Conservation (phyloP, 2,888 invertebrate species). For the Bhutanitis thaidina region DNA sequence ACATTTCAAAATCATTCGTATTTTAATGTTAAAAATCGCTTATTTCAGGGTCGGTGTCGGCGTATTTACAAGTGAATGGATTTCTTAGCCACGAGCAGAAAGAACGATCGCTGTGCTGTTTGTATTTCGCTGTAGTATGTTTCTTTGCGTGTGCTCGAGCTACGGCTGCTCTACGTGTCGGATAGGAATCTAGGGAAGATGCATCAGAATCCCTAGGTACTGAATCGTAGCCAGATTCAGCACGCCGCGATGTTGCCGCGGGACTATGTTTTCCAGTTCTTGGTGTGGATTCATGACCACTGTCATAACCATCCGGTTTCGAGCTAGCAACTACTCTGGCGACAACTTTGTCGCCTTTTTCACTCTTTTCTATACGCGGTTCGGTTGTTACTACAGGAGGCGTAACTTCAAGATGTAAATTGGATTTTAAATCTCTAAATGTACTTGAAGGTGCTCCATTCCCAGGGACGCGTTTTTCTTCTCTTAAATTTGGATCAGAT, state of each 20-base stretch:
- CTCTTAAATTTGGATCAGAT: constrained; percentile 93
- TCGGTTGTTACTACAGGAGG: constrained; percentile 80
- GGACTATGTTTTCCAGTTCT: constrained; percentile 90
- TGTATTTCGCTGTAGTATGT: constrained; percentile 81
- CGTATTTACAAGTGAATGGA: constrained; percentile 88
- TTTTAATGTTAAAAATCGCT: constrained; percentile 76
- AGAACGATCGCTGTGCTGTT: constrained; percentile 85
- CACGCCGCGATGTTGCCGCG: constrained; percentile 87
- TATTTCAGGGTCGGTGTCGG: constrained; percentile 84
- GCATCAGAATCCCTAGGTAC: constrained; percentile 94
- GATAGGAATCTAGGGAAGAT: constrained; percentile 89
- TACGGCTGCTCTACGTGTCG: constrained; percentile 70
- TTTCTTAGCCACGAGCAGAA: constrained; percentile 88
- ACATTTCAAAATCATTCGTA: constrained; percentile 24
- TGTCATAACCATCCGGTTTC: constrained; percentile 89
- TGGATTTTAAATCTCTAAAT: constrained; percentile 79
- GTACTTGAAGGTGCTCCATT: constrained; percentile 81
- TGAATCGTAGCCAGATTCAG: constrained; percentile 95
- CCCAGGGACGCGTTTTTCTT: constrained; percentile 82
- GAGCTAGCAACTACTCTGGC: constrained; percentile 83
- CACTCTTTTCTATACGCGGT: constrained; percentile 80
- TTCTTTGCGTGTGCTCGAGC: constrained; percentile 74
- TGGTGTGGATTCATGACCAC: constrained; percentile 91
- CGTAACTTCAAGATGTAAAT: constrained; percentile 68
- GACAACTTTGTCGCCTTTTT: constrained; percentile 82